Evolutionary conservation across 2,888 invertebrate genomes (phyloP).

Genomic region (Chromoteleia sp.): DNA sequence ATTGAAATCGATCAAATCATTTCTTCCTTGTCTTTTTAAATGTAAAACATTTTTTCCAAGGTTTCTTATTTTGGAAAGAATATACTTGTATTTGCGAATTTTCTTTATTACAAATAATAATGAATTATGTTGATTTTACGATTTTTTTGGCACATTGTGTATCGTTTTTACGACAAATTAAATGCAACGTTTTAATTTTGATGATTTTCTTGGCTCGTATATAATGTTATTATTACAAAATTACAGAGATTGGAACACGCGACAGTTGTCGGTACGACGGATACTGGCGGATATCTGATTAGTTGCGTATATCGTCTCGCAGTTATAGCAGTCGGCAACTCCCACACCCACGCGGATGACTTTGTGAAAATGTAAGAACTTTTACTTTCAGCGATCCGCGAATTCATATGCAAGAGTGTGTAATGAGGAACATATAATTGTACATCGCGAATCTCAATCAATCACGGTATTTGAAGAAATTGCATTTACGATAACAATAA

Average conservation of each 20-base stretch:
- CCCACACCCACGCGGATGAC: conserved; percentile 70
- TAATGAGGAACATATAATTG: conserved; percentile 48
- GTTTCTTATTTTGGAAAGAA: too few relatives aligned
- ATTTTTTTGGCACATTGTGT: too few relatives aligned
- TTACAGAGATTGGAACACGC: conserved; percentile 52
- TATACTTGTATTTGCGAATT: too few relatives aligned
- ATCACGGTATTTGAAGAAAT: conserved; percentile 37
- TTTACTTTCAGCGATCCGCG: conserved; percentile 66
- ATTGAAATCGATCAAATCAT: not conserved
- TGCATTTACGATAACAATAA: conserved; percentile 25
- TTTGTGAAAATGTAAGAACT: conserved; percentile 65
- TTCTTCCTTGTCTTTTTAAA: not conserved
- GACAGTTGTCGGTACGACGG: conserved; percentile 62
- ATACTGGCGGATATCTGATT: conserved; percentile 64
- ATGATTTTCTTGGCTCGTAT: conserved; percentile 5
- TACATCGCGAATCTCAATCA: conserved; percentile 15
- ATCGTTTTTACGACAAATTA: too few relatives aligned
- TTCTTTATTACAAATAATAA: too few relatives aligned
- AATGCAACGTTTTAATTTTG: too few relatives aligned
- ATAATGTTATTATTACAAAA: conserved; percentile 54
- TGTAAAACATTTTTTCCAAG: too few relatives aligned
- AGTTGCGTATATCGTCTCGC: conserved; percentile 45
- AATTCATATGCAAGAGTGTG: conserved; percentile 46
- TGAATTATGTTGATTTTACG: too few relatives aligned
- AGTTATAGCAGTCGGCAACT: conserved; percentile 39